Evolutionary conservation across 2,113 vertebrate genomes (phyloP).

Genomic region (Carassius gibelio): DNA sequence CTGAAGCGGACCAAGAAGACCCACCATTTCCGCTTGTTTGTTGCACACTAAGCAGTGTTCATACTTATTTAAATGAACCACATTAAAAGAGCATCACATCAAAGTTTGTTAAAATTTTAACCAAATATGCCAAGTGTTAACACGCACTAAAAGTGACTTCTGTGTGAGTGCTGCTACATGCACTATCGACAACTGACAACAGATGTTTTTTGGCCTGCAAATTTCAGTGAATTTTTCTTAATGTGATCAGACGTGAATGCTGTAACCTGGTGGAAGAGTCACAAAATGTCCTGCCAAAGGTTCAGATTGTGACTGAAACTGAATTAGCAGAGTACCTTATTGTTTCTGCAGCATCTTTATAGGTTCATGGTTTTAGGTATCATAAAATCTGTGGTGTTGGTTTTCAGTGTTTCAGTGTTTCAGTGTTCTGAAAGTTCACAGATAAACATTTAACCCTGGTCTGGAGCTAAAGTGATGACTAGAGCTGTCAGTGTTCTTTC

Average conservation of each 20-base stretch:
- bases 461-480: conserved; percentile 25
- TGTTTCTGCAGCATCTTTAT: too few relatives aligned
- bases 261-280: not conserved
- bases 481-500: conserved; percentile 2
- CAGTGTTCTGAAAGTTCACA: not conserved
- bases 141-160: not conserved
- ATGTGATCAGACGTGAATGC: not conserved
- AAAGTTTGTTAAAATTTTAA: too few relatives aligned
- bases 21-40: too few relatives aligned
- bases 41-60: too few relatives aligned
- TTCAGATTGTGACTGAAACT: not conserved
- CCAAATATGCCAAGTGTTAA: too few relatives aligned
- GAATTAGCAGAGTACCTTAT: not conserved
- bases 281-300: too few relatives aligned
- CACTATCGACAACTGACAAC: not conserved
- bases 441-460: conserved; percentile 29
- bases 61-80: too few relatives aligned
- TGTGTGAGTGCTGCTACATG: not conserved
- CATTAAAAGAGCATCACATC: too few relatives aligned
- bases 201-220: not conserved
- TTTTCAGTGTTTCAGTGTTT: not conserved
- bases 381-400: not conserved
- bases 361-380: not conserved
- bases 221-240: not conserved
- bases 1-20: too few relatives aligned